Evolutionary conservation across 2,888 invertebrate species (phyloP), one percentile per base, ranked within the genome.

Genomic region (Hipparchia sbordonii): DNA sequence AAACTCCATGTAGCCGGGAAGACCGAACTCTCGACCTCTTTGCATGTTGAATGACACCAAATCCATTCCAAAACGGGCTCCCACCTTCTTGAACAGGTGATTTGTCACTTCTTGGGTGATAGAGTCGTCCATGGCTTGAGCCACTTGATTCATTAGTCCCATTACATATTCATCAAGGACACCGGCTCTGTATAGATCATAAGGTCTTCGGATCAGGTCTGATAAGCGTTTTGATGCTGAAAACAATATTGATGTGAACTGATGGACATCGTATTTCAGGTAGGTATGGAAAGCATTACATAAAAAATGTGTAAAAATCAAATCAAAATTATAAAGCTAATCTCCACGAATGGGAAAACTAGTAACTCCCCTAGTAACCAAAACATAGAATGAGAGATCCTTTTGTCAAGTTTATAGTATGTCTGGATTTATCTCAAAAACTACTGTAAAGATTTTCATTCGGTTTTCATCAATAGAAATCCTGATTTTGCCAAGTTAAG

Each of bases 91-190:
- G 92, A 98, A 98, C 72, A 98, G 92, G 89, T 98, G 98, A 90
- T 98, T 98, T 56, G 98, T 98, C 1, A 98, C 98, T 95, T 98
- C 95, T 82, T 96, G 96, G 0, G 98, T 98, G 78, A 98, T 97
- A 0, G 98, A 98, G 87, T 98, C 98, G 86, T 98, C 98, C 97
- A 98, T 98, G 84, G 98, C 98, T 89, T 98, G 98, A 1, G 98
- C 98, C 39, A 98, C 98, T 94, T 98, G 98, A 88, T 98, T 98
- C 96, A 98, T 97, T 77, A 98, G 91, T 56, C 98, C 98, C 97
- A 98, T 97, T 54, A 98, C 95, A 85, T 98, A 98, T 89, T 98
- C 98, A 85, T 98, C 98, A 51, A 98, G 91, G 4, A 98, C 97
- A 71, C 98, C 98, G 23, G 98, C 97, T 83, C 98, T 95, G 90